phyloP scores from a whole-genome alignment of 2,113 vertebrate species.

The Seriola rivoliana region DNA sequence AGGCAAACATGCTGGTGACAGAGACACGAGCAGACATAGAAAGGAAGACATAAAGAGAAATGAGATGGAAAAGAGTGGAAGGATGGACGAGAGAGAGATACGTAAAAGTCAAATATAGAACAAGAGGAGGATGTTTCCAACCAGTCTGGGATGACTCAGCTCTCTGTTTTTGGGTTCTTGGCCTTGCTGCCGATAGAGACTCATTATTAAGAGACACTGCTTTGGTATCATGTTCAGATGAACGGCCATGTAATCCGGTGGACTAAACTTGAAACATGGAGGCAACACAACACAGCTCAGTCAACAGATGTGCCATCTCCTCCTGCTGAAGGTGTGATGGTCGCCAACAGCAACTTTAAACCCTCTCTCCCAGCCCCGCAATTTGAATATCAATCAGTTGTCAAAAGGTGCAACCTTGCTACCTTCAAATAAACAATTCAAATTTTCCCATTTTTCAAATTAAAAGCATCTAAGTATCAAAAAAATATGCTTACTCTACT shows the following conservation, averaged over 20 bases:
- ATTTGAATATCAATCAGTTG: neutral
- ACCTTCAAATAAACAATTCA: neutral
- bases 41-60: neutral
- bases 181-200: neutral
- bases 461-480: neutral
- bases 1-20: neutral
- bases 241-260: too few relatives aligned
- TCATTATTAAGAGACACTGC: neutral
- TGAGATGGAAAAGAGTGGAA: neutral
- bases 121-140: neutral
- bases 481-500: neutral
- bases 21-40: neutral
- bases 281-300: neutral
- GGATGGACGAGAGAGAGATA: neutral
- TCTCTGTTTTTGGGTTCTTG: constrained; percentile 14
- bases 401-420: neutral
- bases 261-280: neutral
- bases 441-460: neutral
- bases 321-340: neutral
- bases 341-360: neutral
- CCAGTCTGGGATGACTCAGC: constrained; percentile 12
- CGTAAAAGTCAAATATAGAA: constrained; percentile 3
- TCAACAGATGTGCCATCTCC: neutral
- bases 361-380: neutral
- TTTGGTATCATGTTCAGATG: too few relatives aligned